These are phyloP conservation scores for Pterobdella sp. DNA, from an alignment of 2,888 invertebrate species.

Conservation along the genomic window DNA sequence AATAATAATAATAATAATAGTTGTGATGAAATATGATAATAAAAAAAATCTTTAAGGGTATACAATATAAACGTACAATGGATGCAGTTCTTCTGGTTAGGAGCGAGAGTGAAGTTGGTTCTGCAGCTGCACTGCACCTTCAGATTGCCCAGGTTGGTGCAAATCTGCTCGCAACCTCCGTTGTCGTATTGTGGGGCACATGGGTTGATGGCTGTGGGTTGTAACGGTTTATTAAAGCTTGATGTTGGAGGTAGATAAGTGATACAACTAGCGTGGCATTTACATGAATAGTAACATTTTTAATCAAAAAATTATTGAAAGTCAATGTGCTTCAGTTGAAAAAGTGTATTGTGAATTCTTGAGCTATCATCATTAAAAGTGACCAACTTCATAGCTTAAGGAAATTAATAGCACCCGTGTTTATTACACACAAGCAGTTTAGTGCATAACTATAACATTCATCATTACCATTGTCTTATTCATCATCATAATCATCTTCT, in stretches of 20 bases:
- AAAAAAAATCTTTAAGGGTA: too few relatives aligned
- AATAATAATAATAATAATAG: neutral
- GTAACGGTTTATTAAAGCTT: too few relatives aligned
- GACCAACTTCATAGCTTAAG: too few relatives aligned
- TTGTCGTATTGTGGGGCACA: constrained; percentile 14
- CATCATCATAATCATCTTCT: too few relatives aligned
- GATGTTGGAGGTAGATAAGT: too few relatives aligned
- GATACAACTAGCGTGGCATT: too few relatives aligned
- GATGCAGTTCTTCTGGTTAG: constrained; percentile 20
- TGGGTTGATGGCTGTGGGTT: constrained; percentile 14
- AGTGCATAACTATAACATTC: too few relatives aligned
- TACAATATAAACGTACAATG: neutral
- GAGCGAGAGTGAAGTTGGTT: neutral
- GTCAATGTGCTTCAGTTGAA: neutral
- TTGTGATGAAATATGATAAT: too few relatives aligned
- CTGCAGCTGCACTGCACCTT: constrained; percentile 4
- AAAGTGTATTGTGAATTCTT: neutral
- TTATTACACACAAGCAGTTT: too few relatives aligned
- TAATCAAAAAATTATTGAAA: neutral
- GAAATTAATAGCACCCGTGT: too few relatives aligned
- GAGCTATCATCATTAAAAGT: too few relatives aligned
- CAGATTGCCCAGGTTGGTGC: constrained; percentile 26
- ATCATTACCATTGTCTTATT: too few relatives aligned
- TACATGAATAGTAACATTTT: neutral
- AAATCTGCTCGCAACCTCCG: constrained; percentile 24